Conservation (phyloP, 1,140 invertebrate genomes). For the Danaus plexippus region DNA sequence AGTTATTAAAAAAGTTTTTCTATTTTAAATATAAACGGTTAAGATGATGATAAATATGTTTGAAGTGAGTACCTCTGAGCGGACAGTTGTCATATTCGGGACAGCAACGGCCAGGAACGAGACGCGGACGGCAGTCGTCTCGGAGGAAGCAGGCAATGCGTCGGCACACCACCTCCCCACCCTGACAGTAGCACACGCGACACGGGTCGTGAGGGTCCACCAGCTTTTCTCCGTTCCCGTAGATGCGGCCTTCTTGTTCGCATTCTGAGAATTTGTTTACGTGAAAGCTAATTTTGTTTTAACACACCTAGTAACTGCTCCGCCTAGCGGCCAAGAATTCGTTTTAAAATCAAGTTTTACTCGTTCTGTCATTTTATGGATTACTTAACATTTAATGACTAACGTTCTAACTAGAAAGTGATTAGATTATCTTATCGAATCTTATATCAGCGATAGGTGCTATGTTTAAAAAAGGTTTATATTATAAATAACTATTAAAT, state of each 20-base stretch:
- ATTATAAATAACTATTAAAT: no score
- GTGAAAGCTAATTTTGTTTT: no score
- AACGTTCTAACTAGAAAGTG: no score
- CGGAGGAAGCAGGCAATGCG: conserved; percentile 81
- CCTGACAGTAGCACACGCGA: conserved; percentile 84
- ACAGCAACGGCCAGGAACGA: conserved; percentile 80
- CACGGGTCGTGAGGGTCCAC: conserved; percentile 79
- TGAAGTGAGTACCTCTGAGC: conserved; percentile 61
- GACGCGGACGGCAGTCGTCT: conserved; percentile 79
- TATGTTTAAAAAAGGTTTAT: no score
- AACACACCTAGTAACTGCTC: not conserved
- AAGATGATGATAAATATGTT: no score
- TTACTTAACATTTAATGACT: no score
- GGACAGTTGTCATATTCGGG: conserved; percentile 86
- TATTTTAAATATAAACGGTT: no score
- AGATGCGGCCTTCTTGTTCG: conserved; percentile 80
- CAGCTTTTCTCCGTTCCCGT: conserved; percentile 82
- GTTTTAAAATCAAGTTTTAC: not conserved
- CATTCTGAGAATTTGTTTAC: conserved; percentile 74
- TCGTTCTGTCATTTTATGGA: no score
- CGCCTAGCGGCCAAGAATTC: not conserved
- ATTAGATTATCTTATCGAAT: not conserved
- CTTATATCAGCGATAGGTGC: not conserved
- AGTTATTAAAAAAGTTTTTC: not conserved
- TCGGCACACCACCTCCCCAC: conserved; percentile 82